These are phyloP conservation scores for Osmoderma eremita DNA, from an alignment of 2,888 invertebrate species.

Conservation along the genomic window DNA sequence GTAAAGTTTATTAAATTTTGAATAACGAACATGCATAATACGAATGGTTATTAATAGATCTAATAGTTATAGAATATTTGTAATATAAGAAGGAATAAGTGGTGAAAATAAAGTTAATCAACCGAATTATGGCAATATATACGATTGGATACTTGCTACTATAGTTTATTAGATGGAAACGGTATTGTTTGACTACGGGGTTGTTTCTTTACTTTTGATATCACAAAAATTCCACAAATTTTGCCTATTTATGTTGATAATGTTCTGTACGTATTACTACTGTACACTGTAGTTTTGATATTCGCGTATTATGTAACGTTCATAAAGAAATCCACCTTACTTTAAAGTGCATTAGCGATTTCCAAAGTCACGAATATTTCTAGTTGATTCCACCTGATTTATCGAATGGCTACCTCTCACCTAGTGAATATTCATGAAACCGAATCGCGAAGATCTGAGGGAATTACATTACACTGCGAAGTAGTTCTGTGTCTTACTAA, in stretches of 20 bases:
- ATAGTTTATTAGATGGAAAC: no score
- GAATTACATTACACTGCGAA: conserved; percentile 42
- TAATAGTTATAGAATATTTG: no score
- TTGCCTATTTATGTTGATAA: not conserved
- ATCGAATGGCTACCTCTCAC: conserved; percentile 47
- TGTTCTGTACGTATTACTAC: not conserved
- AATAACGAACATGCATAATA: no score
- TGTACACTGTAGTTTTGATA: conserved; percentile 35
- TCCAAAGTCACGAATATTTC: conserved; percentile 49
- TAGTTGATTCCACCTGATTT: conserved; percentile 48
- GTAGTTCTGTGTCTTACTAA: conserved; percentile 46
- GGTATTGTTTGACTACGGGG: no score
- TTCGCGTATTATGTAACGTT: conserved; percentile 42
- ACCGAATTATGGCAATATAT: no score
- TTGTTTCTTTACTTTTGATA: no score
- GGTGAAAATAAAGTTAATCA: no score
- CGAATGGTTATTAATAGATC: no score
- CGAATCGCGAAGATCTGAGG: conserved; percentile 46
- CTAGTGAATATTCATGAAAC: conserved; percentile 49
- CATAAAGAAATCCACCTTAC: conserved; percentile 39
- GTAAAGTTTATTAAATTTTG: no score
- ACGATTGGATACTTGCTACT: no score
- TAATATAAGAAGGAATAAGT: no score
- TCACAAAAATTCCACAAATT: not conserved
- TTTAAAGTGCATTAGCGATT: conserved; percentile 48